Evolutionary conservation across 2,113 vertebrate species (phyloP).

Genomic region (Rhea pennata): DNA sequence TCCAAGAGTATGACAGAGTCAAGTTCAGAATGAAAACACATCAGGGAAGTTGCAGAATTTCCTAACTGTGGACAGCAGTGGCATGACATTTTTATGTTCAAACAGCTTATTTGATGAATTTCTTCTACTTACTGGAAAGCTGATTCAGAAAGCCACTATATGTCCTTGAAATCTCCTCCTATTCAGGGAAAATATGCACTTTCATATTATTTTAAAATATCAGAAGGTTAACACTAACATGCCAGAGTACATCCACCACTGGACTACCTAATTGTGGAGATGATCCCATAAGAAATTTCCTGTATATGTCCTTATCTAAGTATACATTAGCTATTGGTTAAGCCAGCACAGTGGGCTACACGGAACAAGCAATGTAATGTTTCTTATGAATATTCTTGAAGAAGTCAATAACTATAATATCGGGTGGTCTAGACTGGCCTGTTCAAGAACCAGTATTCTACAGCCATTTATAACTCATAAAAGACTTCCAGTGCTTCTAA

Average conservation of each 20-base stretch:
- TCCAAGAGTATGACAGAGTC: neutral
- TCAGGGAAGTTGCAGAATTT: neutral
- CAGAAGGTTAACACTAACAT: neutral
- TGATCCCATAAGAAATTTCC: neutral
- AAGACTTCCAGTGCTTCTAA: neutral
- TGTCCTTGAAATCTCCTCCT: neutral
- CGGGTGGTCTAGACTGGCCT: neutral
- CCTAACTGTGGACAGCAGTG: neutral
- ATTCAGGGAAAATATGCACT: neutral
- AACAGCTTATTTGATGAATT: neutral
- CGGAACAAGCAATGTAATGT: neutral
- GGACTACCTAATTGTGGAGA: neutral
- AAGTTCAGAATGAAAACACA: neutral
- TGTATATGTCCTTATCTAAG: accelerated
- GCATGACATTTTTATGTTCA: neutral
- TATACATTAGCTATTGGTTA: neutral
- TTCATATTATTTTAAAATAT: neutral
- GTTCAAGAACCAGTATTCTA: neutral
- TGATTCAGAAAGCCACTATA: neutral
- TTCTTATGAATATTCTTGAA: neutral
- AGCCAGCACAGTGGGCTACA: neutral
- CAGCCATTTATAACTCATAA: neutral
- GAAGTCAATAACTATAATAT: neutral
- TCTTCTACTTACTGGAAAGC: neutral
- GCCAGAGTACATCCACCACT: neutral